Percentiles rank a stretch among this genome's conserved stretches.
These are phyloP conservation scores for Pantherophis alleghaniensis DNA, from an alignment of 2,797 vertebrate genomes.

Conservation along the genomic window DNA sequence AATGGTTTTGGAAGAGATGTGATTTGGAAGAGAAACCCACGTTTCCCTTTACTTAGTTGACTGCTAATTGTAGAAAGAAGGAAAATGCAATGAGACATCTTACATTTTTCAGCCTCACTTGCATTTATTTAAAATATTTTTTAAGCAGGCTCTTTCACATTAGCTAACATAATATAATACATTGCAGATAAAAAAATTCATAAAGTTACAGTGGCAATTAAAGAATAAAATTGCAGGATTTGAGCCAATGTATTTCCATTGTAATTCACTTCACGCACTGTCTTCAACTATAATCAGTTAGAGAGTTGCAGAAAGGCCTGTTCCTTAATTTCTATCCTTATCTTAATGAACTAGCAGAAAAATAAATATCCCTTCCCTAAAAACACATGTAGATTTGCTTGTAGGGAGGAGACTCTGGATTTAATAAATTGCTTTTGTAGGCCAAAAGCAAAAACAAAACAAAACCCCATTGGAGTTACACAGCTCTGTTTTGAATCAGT, in stretches of 20 bases:
- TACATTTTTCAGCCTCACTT: background rate
- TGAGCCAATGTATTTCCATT: background rate
- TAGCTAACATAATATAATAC: background rate
- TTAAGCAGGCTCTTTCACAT: background rate
- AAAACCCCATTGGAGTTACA: background rate
- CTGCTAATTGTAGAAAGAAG: background rate
- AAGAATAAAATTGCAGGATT: background rate
- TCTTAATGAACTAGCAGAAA: background rate
- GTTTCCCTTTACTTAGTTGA: background rate
- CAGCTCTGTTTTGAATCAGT: constrained; percentile 9
- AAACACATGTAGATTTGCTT: background rate
- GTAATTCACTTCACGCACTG: background rate
- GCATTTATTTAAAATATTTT: background rate
- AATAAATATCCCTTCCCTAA: background rate
- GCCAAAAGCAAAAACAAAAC: background rate
- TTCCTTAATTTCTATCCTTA: background rate
- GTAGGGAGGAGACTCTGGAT: background rate
- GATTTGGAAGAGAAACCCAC: background rate
- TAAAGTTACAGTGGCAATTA: background rate
- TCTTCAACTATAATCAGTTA: background rate
- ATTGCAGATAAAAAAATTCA: background rate
- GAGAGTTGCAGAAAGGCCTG: background rate
- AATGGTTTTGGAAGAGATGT: background rate
- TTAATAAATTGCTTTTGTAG: background rate
- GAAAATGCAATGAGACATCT: background rate